These are phyloP conservation scores for Microchrysa polita DNA, from an alignment of 2,888 invertebrate genomes.

Conservation along the genomic window DNA sequence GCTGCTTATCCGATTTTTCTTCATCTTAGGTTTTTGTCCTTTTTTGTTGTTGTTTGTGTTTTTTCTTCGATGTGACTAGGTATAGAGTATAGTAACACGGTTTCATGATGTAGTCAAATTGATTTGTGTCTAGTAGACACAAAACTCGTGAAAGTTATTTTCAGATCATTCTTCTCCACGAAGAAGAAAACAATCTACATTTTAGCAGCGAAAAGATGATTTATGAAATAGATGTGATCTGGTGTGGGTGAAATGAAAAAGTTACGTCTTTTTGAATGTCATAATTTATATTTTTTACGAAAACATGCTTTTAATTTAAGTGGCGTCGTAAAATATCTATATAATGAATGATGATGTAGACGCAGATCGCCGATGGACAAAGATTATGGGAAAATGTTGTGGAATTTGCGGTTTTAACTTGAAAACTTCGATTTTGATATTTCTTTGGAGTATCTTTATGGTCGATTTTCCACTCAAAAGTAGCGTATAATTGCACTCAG, in stretches of 20 bases:
- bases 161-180: neutral
- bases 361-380: neutral
- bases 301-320: slow-evolving; percentile 4
- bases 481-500: too few relatives aligned
- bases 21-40: neutral
- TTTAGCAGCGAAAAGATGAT: neutral
- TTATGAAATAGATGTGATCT: neutral
- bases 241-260: neutral
- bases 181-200: neutral
- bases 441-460: too few relatives aligned
- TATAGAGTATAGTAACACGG: too few relatives aligned
- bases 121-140: neutral
- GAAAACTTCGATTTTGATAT: too few relatives aligned
- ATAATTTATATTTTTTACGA: slow-evolving; percentile 8
- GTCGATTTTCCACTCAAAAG: too few relatives aligned
- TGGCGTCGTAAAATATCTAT: neutral
- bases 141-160: neutral
- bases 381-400: too few relatives aligned
- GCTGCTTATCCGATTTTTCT: neutral
- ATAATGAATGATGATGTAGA: neutral
- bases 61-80: neutral
- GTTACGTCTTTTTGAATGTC: neutral
- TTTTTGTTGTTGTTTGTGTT: neutral
- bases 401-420: too few relatives aligned
- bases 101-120: neutral